Evolutionary conservation across 2,113 vertebrate species (phyloP).

Genomic region (Crotalus viridis): DNA sequence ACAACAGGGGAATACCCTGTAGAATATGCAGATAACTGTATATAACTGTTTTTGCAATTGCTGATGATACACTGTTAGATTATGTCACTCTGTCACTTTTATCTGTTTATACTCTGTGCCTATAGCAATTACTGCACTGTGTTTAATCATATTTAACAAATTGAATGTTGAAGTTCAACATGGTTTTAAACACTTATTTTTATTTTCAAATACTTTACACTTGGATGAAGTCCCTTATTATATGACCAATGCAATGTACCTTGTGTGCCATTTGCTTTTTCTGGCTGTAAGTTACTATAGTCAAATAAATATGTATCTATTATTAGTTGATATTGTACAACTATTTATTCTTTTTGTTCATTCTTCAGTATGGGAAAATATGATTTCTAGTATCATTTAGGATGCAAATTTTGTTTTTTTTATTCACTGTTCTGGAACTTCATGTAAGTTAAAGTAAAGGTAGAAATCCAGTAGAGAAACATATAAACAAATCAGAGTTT

Average conservation of each 20-base stretch:
- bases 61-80: conserved; percentile 57
- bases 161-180: conserved; percentile 65
- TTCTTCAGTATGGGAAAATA: neutral
- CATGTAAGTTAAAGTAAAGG: neutral
- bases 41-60: conserved; percentile 53
- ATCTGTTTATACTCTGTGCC: conserved; percentile 62
- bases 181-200: conserved; percentile 56
- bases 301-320: neutral
- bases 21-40: conserved; percentile 42
- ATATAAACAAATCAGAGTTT: neutral
- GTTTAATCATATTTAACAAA: conserved; percentile 64
- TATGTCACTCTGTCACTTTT: conserved; percentile 49
- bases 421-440: accelerated
- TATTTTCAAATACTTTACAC: conserved; percentile 41
- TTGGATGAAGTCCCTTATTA: conserved; percentile 32
- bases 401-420: neutral
- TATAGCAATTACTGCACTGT: conserved; percentile 53
- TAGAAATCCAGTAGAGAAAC: accelerated
- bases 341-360: neutral
- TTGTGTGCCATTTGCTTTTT: conserved; percentile 21
- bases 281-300: conserved; percentile 13
- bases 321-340: neutral
- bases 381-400: neutral
- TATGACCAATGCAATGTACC: conserved; percentile 37
- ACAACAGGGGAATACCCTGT: conserved; percentile 53